These are phyloP conservation scores for Odontomyia ornata DNA, from an alignment of 2,888 invertebrate species.

Conservation along the genomic window DNA sequence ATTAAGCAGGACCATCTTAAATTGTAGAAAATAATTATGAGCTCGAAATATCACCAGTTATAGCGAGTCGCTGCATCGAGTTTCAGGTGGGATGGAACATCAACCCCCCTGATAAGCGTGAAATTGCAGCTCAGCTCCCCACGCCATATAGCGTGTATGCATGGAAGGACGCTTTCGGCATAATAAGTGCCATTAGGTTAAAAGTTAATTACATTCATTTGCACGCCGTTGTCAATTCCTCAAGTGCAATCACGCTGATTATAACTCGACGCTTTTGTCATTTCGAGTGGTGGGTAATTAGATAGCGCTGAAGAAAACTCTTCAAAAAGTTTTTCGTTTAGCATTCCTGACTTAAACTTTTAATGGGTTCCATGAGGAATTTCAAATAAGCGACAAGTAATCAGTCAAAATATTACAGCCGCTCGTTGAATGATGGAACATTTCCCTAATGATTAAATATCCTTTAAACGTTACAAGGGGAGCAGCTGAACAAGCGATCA, in stretches of 20 bases:
- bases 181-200: neutral
- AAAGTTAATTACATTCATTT: constrained; percentile 18
- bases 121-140: neutral
- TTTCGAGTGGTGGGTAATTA: neutral
- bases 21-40: constrained; percentile 24
- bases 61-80: neutral
- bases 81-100: neutral
- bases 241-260: constrained; percentile 14
- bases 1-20: neutral
- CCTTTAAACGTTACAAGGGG: neutral
- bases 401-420: neutral
- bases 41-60: neutral
- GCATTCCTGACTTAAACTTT: constrained; percentile 10
- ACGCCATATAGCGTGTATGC: neutral
- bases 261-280: neutral
- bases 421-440: neutral
- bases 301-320: neutral
- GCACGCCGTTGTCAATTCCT: neutral
- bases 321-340: neutral
- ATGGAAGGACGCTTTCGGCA: neutral
- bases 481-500: neutral
- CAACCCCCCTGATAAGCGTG: neutral
- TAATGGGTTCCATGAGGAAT: constrained; percentile 1
- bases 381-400: constrained; percentile 14
- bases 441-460: constrained; percentile 31